phyloP scores from a whole-genome alignment of 2,797 vertebrate genomes.

The Coracias cyanogaster region DNA sequence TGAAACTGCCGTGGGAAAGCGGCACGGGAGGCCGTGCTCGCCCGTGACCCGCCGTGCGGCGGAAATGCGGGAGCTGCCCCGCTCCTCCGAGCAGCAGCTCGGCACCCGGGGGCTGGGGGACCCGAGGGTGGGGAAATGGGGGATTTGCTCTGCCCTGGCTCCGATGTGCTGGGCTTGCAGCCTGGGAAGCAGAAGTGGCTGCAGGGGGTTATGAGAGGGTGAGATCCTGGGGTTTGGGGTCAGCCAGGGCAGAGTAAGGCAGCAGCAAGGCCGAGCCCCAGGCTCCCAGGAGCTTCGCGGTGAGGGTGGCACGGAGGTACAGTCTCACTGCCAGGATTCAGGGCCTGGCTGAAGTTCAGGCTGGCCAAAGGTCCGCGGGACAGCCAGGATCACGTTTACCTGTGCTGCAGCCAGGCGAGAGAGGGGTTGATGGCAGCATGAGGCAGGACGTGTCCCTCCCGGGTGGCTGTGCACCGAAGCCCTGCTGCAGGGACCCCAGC shows the following conservation, averaged over 20 bases:
- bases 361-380: not conserved
- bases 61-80: not conserved
- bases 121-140: fast-evolving
- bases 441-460: fast-evolving
- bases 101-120: not conserved
- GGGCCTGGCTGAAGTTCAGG: not conserved
- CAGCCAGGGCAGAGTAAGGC: not conserved
- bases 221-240: not conserved
- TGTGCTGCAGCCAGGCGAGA: fast-evolving
- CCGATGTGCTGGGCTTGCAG: fast-evolving
- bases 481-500: not conserved
- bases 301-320: not conserved
- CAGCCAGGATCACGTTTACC: fast-evolving
- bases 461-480: fast-evolving
- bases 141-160: not conserved
- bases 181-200: not conserved
- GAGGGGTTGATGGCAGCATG: fast-evolving
- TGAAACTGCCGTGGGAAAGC: fast-evolving
- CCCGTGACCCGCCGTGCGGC: fast-evolving
- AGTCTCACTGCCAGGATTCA: not conserved
- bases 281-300: no score
- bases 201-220: fast-evolving
- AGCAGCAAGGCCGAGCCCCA: not conserved
- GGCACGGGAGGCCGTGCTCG: fast-evolving
- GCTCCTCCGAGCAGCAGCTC: fast-evolving